A percentile compares a stretch with the other conserved stretches of the same genome.
Conservation (phyloP, 2,797 vertebrate species). For the Propithecus perrieri region DNA sequence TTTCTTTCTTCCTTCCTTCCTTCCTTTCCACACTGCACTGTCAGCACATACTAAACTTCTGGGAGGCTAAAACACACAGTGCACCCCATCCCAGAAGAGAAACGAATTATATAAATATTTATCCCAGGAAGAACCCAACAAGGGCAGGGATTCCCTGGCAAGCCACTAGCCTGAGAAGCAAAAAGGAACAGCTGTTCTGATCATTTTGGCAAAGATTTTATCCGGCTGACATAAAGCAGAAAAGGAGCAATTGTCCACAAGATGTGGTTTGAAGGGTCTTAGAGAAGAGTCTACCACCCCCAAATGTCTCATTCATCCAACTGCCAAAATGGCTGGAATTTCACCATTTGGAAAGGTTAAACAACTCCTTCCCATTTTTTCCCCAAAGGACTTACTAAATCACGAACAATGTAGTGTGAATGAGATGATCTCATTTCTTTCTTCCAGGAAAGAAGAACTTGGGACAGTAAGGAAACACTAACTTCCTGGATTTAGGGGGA, state of each 20-base stretch:
- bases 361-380: neutral
- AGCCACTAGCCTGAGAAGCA: constrained; percentile 16
- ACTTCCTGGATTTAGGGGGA: neutral
- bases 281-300: neutral
- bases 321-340: neutral
- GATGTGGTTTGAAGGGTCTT: neutral
- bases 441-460: neutral
- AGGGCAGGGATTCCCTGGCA: constrained; percentile 56
- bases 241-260: neutral
- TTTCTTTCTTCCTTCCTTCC: neutral
- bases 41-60: constrained; percentile 4
- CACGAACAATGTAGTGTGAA: neutral
- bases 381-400: neutral
- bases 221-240: neutral
- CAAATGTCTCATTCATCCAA: neutral
- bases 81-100: neutral
- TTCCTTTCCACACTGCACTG: neutral
- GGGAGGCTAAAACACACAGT: neutral
- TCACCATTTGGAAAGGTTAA: neutral
- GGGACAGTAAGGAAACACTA: neutral
- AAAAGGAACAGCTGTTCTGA: constrained; percentile 36
- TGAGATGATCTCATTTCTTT: neutral
- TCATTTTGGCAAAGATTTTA: constrained; percentile 51
- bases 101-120: constrained; percentile 49
- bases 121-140: constrained; percentile 38